Percentiles rank a stretch among this genome's conserved stretches.
Evolutionary conservation across 2,113 vertebrate genomes (phyloP).

Genomic region (Pteruthius melanotis): DNA sequence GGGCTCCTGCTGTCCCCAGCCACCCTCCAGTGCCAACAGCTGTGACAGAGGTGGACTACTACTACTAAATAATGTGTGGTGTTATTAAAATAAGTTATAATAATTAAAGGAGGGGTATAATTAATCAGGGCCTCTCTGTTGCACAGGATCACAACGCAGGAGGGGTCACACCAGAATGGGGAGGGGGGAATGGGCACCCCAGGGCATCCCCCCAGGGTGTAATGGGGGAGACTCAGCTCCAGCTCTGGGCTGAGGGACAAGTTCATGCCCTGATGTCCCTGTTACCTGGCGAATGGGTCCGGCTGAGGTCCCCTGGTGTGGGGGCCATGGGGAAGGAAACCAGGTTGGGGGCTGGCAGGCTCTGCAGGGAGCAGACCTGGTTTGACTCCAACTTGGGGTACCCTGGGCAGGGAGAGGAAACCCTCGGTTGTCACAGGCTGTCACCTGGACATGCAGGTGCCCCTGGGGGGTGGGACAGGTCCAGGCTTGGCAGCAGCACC

Average conservation of each 20-base stretch:
- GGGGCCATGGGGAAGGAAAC: slow-evolving; percentile 70
- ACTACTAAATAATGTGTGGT: neutral
- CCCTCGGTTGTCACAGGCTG: neutral
- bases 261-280: rapidly evolving
- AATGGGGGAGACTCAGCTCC: rapidly evolving
- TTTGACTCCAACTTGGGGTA: neutral
- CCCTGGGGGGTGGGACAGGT: neutral
- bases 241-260: neutral
- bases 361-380: slow-evolving; percentile 29
- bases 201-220: neutral
- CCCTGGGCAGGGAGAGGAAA: neutral
- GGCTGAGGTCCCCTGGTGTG: slow-evolving; percentile 60
- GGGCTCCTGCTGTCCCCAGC: neutral
- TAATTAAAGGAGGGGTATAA: neutral
- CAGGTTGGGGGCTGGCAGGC: slow-evolving; percentile 55
- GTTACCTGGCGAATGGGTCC: slow-evolving; percentile 76
- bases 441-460: neutral
- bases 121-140: neutral
- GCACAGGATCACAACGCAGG: neutral
- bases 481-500: neutral
- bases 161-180: rapidly evolving
- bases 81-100: neutral
- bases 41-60: neutral
- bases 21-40: neutral
- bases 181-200: too few species aligned